These are phyloP conservation scores for Eulemur rufifrons DNA, from an alignment of 2,113 vertebrate species.

Conservation along the genomic window DNA sequence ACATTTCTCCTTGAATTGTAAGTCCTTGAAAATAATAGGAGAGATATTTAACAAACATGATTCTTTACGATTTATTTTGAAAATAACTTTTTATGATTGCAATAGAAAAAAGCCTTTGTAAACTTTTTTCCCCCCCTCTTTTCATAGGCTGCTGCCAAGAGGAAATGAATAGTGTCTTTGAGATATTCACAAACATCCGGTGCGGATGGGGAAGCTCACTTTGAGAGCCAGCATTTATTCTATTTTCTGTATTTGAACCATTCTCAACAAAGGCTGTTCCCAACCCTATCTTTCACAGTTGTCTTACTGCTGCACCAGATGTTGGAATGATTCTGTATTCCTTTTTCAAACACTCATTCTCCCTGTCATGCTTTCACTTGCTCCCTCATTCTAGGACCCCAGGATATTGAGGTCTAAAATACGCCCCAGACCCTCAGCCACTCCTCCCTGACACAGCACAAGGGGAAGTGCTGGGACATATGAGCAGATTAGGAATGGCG, in stretches of 20 bases:
- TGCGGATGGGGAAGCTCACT: slow-evolving; percentile 37
- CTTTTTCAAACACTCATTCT: not conserved
- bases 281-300: not conserved
- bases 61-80: slow-evolving; percentile 51
- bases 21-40: not conserved
- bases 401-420: not conserved
- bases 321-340: not conserved
- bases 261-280: slow-evolving; percentile 52
- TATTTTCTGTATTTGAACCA: slow-evolving; percentile 56
- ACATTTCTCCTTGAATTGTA: not conserved
- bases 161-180: slow-evolving; percentile 73
- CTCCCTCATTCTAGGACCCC: not conserved
- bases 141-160: slow-evolving; percentile 64
- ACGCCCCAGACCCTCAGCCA: not conserved
- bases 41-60: slow-evolving; percentile 6
- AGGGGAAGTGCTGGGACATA: not conserved
- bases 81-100: slow-evolving; percentile 61
- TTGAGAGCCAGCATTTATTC: slow-evolving; percentile 58
- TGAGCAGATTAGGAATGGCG: not conserved
- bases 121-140: not conserved
- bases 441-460: not conserved
- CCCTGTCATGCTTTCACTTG: not conserved
- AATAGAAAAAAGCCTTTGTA: slow-evolving; percentile 59
- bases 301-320: slow-evolving; percentile 28
- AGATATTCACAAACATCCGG: slow-evolving; percentile 66